These are phyloP conservation scores for Thamnaconus septentrionalis DNA, from an alignment of 2,113 vertebrate genomes.

Conservation along the genomic window DNA sequence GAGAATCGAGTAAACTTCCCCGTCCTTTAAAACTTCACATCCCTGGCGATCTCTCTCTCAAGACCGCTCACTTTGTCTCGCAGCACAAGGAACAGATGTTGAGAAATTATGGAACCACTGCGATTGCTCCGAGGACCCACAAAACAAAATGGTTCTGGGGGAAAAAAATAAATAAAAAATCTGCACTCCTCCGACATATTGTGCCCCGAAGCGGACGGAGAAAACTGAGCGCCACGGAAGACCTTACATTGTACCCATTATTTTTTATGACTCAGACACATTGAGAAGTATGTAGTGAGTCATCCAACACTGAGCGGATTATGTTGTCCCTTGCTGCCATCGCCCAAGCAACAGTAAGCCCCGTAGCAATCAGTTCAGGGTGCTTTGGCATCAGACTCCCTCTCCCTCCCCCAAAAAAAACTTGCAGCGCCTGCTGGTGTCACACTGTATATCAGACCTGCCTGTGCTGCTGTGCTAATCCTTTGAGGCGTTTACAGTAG, in stretches of 20 bases:
- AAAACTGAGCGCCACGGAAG: constrained; percentile 35
- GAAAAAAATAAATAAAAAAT: constrained; percentile 36
- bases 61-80: constrained; percentile 31
- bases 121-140: constrained; percentile 53
- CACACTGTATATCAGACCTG: constrained; percentile 23
- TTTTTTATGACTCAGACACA: constrained; percentile 59
- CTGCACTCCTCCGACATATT: constrained; percentile 50
- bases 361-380: constrained; percentile 50
- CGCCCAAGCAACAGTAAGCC: constrained; percentile 36
- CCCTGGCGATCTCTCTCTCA: constrained; percentile 7
- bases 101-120: constrained; percentile 46
- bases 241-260: constrained; percentile 50
- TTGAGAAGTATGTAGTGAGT: constrained; percentile 56
- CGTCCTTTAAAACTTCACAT: constrained; percentile 6
- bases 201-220: constrained; percentile 45
- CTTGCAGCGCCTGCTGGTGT: constrained; percentile 24
- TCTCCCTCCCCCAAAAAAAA: neutral
- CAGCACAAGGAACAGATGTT: constrained; percentile 52
- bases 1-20: constrained; percentile 9
- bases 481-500: constrained; percentile 14
- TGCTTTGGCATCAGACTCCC: constrained; percentile 34
- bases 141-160: constrained; percentile 51
- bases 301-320: constrained; percentile 56
- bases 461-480: constrained; percentile 11
- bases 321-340: constrained; percentile 39